Base-by-base conservation (phyloP, 2,888 invertebrate species). In the Noctua comes region DNA sequence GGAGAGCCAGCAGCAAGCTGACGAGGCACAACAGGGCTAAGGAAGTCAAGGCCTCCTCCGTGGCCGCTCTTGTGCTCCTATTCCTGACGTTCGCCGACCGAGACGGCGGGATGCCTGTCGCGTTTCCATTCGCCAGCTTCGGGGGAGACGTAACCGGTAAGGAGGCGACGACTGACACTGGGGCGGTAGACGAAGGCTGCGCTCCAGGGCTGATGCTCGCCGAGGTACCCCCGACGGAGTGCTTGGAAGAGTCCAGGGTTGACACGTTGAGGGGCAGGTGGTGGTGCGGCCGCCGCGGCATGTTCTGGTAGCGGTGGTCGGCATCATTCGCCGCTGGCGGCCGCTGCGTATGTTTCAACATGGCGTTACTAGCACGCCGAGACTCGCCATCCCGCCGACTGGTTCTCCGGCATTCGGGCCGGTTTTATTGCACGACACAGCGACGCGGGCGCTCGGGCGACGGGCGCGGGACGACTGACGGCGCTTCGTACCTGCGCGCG, bases 21-120 rank as follows among this genome's bases (percentile, higher is more conserved):
- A 99, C 98, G 88, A 99, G 97, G 92, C 99, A 99, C 88, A 99
- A 95, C 69, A 99, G 95, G 40, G 98, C 99, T 85, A 99, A 96
- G 79, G 99, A 99, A 73, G 98, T 98, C 78, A 99, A 97, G 94
- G 98, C 98, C 95, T 99, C 99, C 89, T 97, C 97, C 1, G 97
- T 96, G 0, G 95, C 95, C 6, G 96, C 96, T 83, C 96, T 91
- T 80, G 92, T 91, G 85, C 94, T 94, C 68, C 95, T 92, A 57
- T 93, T 92, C 88, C 97, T 95, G 83, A 94, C 89, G 82, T 95
- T 77, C 82, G 92, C 89, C 80, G 92, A 92, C 85, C 96, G 94
- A 68, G 95, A 83, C 64, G 86, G 83, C n/a, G 90, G 95, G 76
- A 93, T 94, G 88, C 98, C 97, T 54, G 97, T 97, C 54, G 98